Evolutionary conservation across 2,888 invertebrate genomes (phyloP).

Genomic region (Beris chalybata): DNA sequence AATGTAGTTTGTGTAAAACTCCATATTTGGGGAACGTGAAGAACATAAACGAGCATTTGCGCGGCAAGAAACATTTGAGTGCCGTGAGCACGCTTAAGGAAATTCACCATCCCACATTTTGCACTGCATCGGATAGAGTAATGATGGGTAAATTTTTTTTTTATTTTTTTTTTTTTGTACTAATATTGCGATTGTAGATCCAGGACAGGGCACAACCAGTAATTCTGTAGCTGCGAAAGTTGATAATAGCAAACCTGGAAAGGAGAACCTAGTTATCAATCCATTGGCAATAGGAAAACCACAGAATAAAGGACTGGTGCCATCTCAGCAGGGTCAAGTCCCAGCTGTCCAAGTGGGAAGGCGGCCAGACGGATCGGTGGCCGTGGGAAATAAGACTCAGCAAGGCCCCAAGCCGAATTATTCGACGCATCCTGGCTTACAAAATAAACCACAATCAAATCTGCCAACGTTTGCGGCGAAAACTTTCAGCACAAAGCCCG

Average conservation of each 20-base stretch:
- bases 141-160: too few relatives aligned
- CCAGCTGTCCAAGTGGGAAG: not conserved
- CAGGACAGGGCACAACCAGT: too few relatives aligned
- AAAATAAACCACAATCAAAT: constrained; percentile 13
- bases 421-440: constrained; percentile 22
- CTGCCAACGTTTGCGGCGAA: constrained; percentile 18
- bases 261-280: constrained; percentile 20
- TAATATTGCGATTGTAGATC: too few relatives aligned
- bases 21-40: constrained; percentile 16
- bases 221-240: too few relatives aligned
- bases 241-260: not conserved
- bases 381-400: not conserved
- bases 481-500: constrained; percentile 1
- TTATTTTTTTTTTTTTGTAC: too few relatives aligned
- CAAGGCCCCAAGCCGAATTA: constrained; percentile 2
- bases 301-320: not conserved
- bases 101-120: constrained; percentile 30
- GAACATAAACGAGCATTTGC: constrained; percentile 29
- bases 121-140: constrained; percentile 11
- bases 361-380: too few relatives aligned
- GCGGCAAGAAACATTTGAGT: constrained; percentile 24
- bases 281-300: constrained; percentile 8
- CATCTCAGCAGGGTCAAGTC: not conserved
- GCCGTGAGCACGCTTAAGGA: constrained; percentile 2
- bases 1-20: constrained; percentile 31